Conservation (phyloP, 2,888 invertebrate genomes). For the Trachelus iudaicus region DNA sequence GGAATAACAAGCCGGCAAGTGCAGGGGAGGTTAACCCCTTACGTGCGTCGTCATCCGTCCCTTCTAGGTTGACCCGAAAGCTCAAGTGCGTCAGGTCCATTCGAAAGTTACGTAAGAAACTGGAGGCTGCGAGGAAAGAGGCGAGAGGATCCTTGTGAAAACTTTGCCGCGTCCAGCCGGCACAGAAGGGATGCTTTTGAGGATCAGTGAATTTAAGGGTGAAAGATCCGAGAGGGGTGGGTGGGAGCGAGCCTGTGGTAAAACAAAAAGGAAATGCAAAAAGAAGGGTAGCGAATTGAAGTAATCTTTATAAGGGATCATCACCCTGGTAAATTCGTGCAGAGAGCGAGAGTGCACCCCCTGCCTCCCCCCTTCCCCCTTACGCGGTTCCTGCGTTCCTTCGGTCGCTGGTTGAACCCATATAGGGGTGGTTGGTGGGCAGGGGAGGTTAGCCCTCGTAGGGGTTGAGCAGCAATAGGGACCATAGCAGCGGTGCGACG, state of each 20-base stretch:
- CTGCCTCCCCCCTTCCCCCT: too few relatives aligned
- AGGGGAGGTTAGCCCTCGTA: not conserved
- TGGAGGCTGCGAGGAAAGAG: not conserved
- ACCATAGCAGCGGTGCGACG: not conserved
- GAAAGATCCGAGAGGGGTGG: not conserved
- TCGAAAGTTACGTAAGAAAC: not conserved
- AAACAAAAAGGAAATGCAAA: not conserved
- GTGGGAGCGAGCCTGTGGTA: not conserved
- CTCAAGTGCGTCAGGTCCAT: not conserved
- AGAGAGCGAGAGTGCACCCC: not conserved
- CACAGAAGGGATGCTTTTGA: not conserved
- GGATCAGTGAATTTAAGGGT: not conserved
- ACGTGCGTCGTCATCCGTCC: too few relatives aligned
- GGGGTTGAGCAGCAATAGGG: not conserved
- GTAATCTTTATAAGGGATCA: not conserved
- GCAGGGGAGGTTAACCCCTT: not conserved
- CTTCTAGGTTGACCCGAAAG: too few relatives aligned
- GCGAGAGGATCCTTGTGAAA: not conserved
- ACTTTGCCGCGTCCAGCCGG: not conserved
- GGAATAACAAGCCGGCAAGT: not conserved
- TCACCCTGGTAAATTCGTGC: not conserved
- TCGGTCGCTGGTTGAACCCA: not conserved
- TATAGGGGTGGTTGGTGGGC: conserved; percentile 7
- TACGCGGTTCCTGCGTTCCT: not conserved
- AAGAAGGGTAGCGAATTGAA: not conserved